Conservation (phyloP, 2,888 invertebrate genomes). For the Plagodis pulveraria region DNA sequence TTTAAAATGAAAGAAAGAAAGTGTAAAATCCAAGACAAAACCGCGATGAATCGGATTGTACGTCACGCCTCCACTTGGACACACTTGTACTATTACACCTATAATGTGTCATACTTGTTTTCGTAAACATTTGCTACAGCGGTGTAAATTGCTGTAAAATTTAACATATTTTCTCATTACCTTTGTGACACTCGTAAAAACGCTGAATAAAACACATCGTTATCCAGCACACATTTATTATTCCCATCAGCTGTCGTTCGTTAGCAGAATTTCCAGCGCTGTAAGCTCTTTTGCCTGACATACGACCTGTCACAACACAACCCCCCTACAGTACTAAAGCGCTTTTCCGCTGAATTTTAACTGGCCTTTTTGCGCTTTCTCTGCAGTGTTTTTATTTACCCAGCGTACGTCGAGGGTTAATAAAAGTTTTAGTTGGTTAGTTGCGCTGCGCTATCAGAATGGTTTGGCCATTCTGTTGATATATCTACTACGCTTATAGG, state of each 20-base stretch:
- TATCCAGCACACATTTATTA: constrained; percentile 35
- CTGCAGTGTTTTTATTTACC: constrained; percentile 29
- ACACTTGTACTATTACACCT: too few species aligned
- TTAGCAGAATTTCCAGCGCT: constrained; percentile 38
- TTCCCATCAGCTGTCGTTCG: constrained; percentile 38
- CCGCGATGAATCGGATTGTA: too few species aligned
- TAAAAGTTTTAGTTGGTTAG: constrained; percentile 30
- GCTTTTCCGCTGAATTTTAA: constrained; percentile 29
- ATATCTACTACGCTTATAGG: not conserved
- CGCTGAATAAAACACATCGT: constrained; percentile 29
- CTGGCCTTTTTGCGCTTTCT: constrained; percentile 30
- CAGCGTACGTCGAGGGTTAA: constrained; percentile 23
- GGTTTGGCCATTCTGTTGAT: not conserved
- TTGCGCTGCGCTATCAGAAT: constrained; percentile 1
- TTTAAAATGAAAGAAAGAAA: too few species aligned
- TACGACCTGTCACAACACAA: constrained; percentile 37
- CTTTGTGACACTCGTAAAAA: constrained; percentile 14
- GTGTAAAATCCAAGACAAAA: too few species aligned
- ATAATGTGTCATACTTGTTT: too few species aligned
- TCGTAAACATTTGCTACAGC: not conserved
- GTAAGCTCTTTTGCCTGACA: constrained; percentile 30
- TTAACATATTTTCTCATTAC: constrained; percentile 4
- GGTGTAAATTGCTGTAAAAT: not conserved
- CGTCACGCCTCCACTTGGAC: too few species aligned
- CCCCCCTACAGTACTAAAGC: constrained; percentile 27